A percentile compares a stretch with the other conserved stretches of the same genome.
Evolutionary conservation across 2,888 invertebrate genomes (phyloP).

Genomic region (Aspidiotus destructor): DNA sequence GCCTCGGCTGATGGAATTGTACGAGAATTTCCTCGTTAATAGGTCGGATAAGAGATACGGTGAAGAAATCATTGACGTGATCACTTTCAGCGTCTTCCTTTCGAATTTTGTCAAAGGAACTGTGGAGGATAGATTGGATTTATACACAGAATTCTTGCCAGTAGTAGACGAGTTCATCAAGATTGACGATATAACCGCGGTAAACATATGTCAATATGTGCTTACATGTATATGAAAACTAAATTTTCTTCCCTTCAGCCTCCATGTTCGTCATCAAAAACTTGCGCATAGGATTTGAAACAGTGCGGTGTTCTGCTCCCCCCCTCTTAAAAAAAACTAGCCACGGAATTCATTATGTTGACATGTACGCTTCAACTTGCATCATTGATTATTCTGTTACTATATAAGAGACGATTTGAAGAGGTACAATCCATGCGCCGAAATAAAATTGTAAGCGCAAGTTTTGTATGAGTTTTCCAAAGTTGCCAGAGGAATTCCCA

Average conservation of each 20-base stretch:
- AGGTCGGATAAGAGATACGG: slow-evolving; percentile 18
- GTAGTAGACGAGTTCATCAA: slow-evolving; percentile 6
- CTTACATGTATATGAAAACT: not conserved
- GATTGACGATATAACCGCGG: slow-evolving; percentile 5
- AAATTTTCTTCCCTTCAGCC: not conserved
- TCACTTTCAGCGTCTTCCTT: slow-evolving; percentile 23
- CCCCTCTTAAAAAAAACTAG: no score
- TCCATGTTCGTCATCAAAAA: not conserved
- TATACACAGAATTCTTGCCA: slow-evolving; percentile 13
- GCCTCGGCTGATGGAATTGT: slow-evolving; percentile 10
- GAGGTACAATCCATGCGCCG: no score
- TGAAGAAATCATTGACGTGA: slow-evolving; percentile 13
- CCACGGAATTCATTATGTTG: no score
- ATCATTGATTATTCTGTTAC: no score
- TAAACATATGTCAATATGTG: not conserved
- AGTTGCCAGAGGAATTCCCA: no score
- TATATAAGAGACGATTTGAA: no score
- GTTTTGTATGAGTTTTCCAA: no score
- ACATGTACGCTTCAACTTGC: no score
- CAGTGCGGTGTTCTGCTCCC: no score
- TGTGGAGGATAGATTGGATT: slow-evolving; percentile 19
- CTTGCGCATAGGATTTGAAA: not conserved
- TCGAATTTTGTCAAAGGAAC: slow-evolving; percentile 22
- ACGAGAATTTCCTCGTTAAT: slow-evolving; percentile 12
- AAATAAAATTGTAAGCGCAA: no score